Evolutionary conservation across 2,797 vertebrate species (phyloP), one percentile per base, ranked within the genome.

Genomic region (Ispidina lecontei): DNA sequence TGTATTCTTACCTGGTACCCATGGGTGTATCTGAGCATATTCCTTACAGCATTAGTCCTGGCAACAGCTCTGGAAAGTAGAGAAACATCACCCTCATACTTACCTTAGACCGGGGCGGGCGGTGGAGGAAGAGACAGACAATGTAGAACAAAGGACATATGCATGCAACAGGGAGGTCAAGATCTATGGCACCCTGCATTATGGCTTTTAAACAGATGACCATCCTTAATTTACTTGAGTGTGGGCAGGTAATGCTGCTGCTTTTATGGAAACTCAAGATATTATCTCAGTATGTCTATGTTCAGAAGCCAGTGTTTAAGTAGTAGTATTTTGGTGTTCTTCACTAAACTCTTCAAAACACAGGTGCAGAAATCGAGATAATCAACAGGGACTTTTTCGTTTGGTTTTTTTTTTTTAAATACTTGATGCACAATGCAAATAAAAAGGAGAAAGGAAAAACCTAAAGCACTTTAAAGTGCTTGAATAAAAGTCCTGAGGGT

Each of bases 301-400:
- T 70, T 85, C 54, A 76, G 37, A 58, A 91, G 31, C 41, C 22
- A 51, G 54, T 44, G 44, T 90, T 78, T 82, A 72, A 69, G 31
- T 39, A 29, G n/a, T 75, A 58, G 56, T 64, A 67, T 69, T 86
- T 94, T 85, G 78, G 62, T 82, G 58, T 58, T 91, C 78, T 91
- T 93, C 39, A n/a, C 31, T 65, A 41, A 89, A n/a, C 14, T 78
- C 14, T 73, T 90, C 20, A 62, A 76, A 88, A 76, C 41, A 64
- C 25, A 73, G 56, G n/a, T 39, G 63, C 64, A 82, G 65, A 93
- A 86, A 44, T 46, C 25, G 52, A 71, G 26, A 37, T 47, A 29
- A 64, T 33, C 44, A 67, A 5, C 46, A 58, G 60, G 28, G 47
- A 62, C 20, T 28, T 55, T 29, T 15, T n/a, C n/a, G n/a, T n/a